phyloP scores from a whole-genome alignment of 2,888 invertebrate species.

The Sarcophaga rosellei region DNA sequence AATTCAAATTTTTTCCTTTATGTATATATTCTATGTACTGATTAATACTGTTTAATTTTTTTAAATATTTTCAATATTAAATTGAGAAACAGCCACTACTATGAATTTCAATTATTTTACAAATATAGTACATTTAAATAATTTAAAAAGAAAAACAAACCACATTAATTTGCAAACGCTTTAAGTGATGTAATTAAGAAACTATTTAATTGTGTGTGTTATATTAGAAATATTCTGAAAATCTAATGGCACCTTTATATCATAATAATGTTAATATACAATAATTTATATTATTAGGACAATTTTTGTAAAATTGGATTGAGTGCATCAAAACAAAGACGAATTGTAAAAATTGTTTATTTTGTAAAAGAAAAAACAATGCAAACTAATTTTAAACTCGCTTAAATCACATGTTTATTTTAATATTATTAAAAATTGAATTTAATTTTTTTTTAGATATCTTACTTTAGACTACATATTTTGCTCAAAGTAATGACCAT shows the following conservation, averaged over 20 bases:
- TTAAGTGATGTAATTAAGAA: slow-evolving; percentile 33
- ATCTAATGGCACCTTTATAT: slow-evolving; percentile 65
- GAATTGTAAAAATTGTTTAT: slow-evolving; percentile 1
- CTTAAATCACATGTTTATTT: slow-evolving; percentile 76
- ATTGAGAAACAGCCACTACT: too few species aligned
- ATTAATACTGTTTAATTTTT: too few species aligned
- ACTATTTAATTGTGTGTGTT: slow-evolving; percentile 1
- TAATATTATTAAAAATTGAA: slow-evolving; percentile 42
- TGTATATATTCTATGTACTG: too few species aligned
- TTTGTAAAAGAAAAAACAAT: slow-evolving; percentile 32
- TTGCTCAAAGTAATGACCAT: slow-evolving; percentile 44
- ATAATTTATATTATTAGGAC: slow-evolving; percentile 29
- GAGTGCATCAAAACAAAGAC: slow-evolving; percentile 28
- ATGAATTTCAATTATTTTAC: too few species aligned
- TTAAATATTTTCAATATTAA: too few species aligned
- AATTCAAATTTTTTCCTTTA: too few species aligned
- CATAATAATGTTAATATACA: slow-evolving; percentile 7
- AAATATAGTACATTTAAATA: too few species aligned
- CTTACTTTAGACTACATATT: slow-evolving; percentile 42
- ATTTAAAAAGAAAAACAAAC: background rate
- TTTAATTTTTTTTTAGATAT: slow-evolving; percentile 19
- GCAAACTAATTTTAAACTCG: slow-evolving; percentile 75
- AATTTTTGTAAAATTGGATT: slow-evolving; percentile 21
- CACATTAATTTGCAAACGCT: background rate
- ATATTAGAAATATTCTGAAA: slow-evolving; percentile 33